Base-by-base conservation (phyloP, 1,140 invertebrate genomes). In the Ceratina calcarata region DNA sequence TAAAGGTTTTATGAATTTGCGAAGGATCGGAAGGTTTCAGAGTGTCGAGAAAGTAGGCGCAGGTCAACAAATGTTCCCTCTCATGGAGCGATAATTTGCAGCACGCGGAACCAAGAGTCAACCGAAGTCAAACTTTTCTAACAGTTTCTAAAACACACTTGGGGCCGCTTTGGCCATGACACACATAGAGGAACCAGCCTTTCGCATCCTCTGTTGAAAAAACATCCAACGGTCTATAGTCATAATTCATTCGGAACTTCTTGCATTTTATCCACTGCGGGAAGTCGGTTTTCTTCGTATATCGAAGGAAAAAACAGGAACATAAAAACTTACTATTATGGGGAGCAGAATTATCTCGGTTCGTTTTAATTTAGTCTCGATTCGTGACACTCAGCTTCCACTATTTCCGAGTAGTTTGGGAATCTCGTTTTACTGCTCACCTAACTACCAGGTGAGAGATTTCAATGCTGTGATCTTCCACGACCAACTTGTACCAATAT, bases 121-220 rank as follows among this genome's bases (percentile, higher is more conserved):
- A 49, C 79, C 65, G 55, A 70, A 78, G 67, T 81, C 65, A 61
- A 70, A 78, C 67, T 81, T 69, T 80, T 86, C 85, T 87, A 87
- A 87, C 78, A 80, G 82, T 79, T 87, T 87, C 84, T 82, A 87
- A 86, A 86, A 86, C 78, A 83, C 64, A 78, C 71, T 72, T 60
- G 60, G 24, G 49, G 24, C 60, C 62, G 70, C 58, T 80, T 72
- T 87, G 85, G 75, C 85, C 85, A 61, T 87, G 85, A 87, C 85
- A 87, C 61, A 87, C 85, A 86, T 87, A 78, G 32, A 53, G 32
- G 57, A 72, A 64, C 84, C 78, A 81, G 84, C 68, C 85, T 87
- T 87, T 84, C 85, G 85, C 85, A 87, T 87, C 82, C 84, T 87
- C 78, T 84, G 76, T 66, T 62, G 67, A 75, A 76, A 61, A 75